Percentiles rank a stretch among this genome's conserved stretches.
Evolutionary conservation across 2,113 vertebrate species (phyloP).

Genomic region (Myanophis thanlyinensis): DNA sequence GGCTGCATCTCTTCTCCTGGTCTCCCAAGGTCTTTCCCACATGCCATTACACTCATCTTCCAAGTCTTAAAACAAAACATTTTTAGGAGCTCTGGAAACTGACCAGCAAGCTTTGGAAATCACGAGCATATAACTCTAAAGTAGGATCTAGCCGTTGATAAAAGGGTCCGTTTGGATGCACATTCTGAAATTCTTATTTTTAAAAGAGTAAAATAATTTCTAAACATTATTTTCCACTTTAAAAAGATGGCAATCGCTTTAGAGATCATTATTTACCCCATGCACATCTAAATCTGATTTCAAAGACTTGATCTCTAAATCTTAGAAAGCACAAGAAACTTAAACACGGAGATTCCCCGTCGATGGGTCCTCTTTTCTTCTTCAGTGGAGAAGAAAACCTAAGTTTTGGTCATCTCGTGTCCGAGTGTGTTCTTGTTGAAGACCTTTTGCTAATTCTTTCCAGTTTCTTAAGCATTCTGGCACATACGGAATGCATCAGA

Average conservation of each 20-base stretch:
- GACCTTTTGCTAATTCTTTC: neutral
- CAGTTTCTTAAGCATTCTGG: neutral
- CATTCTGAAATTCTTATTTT: neutral
- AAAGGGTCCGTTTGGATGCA: neutral
- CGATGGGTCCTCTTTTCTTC: constrained; percentile 32
- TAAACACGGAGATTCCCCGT: constrained; percentile 7
- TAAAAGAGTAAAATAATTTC: neutral
- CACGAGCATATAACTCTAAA: neutral
- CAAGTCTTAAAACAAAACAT: neutral
- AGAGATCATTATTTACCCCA: constrained; percentile 30
- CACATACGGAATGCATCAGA: neutral
- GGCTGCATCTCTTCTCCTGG: neutral
- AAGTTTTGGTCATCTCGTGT: neutral
- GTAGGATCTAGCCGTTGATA: neutral
- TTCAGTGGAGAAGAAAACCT: constrained; percentile 21
- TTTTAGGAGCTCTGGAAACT: neutral
- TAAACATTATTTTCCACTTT: neutral
- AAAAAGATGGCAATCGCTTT: neutral
- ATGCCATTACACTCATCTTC: neutral
- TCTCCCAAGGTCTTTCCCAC: neutral
- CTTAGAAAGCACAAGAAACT: neutral
- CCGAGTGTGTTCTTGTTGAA: neutral
- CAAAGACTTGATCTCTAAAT: constrained; percentile 49
- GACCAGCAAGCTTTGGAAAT: neutral
- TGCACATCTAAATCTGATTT: constrained; percentile 42